phyloP scores from a whole-genome alignment of 1,140 invertebrate species.

The Cepaea nemoralis region DNA sequence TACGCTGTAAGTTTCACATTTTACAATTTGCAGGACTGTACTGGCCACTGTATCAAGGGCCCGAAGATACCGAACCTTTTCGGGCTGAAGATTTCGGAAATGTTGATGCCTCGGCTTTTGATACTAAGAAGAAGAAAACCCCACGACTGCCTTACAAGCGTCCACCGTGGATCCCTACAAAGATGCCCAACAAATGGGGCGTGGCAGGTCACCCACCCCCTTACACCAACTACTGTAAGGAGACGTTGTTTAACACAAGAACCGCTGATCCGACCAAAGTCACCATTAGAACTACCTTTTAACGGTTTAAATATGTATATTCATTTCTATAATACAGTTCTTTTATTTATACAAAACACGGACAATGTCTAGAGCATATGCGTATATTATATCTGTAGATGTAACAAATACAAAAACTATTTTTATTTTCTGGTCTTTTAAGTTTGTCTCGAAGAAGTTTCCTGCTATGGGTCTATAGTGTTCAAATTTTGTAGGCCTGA shows the following conservation, averaged over 20 bases:
- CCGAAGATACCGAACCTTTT: too few species aligned
- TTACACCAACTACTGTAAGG: conserved; percentile 31
- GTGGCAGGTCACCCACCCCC: conserved; percentile 21
- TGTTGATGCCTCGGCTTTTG: background rate
- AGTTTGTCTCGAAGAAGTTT: too few species aligned
- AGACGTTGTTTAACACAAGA: conserved; percentile 21
- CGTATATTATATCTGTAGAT: too few species aligned
- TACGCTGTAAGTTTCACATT: too few species aligned
- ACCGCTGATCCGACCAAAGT: conserved; percentile 14
- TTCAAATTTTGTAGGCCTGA: too few species aligned
- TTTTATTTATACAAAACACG: too few species aligned
- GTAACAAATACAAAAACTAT: too few species aligned
- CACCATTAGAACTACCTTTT: conserved; percentile 16
- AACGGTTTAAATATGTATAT: background rate
- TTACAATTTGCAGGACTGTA: background rate
- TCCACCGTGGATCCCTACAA: background rate
- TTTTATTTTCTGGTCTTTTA: too few species aligned
- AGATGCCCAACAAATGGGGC: conserved; percentile 32
- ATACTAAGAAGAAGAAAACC: background rate
- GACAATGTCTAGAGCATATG: too few species aligned
- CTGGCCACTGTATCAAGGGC: conserved; percentile 20
- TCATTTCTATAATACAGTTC: too few species aligned
- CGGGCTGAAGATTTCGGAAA: background rate
- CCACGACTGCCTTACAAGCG: background rate
- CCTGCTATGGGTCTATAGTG: too few species aligned